A percentile compares a stretch with the other conserved stretches of the same genome.
Conservation (phyloP, 1,140 invertebrate species). For the Aphis craccivora region DNA sequence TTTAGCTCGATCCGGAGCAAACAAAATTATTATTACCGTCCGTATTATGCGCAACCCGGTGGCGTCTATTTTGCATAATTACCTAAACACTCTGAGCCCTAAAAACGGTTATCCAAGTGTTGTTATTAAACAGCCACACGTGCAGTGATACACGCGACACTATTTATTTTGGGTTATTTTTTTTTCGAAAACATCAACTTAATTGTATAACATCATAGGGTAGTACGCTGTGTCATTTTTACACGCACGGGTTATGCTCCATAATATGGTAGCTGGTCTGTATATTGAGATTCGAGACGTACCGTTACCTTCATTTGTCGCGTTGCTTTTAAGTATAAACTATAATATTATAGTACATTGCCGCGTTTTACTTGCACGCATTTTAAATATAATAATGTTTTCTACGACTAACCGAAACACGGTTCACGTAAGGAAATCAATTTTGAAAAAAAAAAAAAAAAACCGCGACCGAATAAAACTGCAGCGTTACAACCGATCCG, state of each 20-base stretch:
- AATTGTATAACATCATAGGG: background rate
- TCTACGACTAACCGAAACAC: background rate
- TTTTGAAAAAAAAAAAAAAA: background rate
- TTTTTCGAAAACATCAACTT: background rate
- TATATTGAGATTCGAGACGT: too few species aligned
- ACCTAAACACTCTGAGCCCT: background rate
- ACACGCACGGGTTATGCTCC: background rate
- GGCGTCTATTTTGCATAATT: background rate
- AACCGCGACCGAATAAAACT: background rate
- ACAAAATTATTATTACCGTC: conserved; percentile 17
- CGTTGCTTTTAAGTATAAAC: too few species aligned
- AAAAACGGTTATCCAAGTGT: background rate
- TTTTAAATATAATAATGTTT: background rate
- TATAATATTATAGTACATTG: background rate
- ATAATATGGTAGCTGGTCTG: background rate
- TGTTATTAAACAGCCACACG: background rate
- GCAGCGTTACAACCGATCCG: background rate
- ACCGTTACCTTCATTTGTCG: background rate
- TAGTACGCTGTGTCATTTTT: background rate
- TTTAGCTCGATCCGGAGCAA: background rate
- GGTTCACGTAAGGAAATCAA: background rate
- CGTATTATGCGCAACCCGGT: background rate
- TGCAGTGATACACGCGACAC: background rate
- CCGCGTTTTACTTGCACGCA: background rate
- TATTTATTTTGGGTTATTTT: background rate